Conservation (phyloP, 2,797 vertebrate genomes). For the Myotis vivesi region DNA sequence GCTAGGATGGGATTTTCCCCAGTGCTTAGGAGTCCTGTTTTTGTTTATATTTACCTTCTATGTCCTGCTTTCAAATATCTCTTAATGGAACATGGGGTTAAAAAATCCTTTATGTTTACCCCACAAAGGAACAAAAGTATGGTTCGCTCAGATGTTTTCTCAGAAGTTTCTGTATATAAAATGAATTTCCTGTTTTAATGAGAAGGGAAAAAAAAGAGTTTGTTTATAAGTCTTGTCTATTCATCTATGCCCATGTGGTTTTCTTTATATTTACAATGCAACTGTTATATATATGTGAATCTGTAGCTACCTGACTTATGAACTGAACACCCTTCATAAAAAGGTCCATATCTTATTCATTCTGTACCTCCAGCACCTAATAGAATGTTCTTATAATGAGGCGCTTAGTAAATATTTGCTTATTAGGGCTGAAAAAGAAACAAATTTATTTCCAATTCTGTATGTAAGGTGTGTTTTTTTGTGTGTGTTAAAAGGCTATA, state of each 20-base stretch:
- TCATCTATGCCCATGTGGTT: not conserved
- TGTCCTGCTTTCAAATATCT: not conserved
- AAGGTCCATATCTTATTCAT: not conserved
- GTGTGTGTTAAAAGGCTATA: constrained; percentile 3
- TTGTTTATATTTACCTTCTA: not conserved
- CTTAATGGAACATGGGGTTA: not conserved
- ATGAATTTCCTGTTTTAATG: not conserved
- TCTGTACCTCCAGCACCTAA: not conserved
- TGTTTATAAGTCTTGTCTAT: not conserved
- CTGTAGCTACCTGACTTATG: not conserved
- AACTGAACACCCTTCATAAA: not conserved
- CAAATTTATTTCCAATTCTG: not conserved
- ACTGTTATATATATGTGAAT: not conserved
- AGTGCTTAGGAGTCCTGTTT: not conserved
- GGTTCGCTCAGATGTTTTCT: not conserved
- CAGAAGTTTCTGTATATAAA: not conserved
- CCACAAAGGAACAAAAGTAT: not conserved
- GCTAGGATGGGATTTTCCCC: not conserved
- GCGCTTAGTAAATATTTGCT: not conserved
- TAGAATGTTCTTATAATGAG: not conserved
- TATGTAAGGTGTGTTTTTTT: not conserved
- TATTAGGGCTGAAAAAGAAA: not conserved
- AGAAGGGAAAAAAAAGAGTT: not conserved
- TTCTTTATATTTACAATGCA: not conserved
- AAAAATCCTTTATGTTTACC: not conserved